Base-by-base conservation (phyloP, 2,113 vertebrate species). In the Sylvietta virens region DNA sequence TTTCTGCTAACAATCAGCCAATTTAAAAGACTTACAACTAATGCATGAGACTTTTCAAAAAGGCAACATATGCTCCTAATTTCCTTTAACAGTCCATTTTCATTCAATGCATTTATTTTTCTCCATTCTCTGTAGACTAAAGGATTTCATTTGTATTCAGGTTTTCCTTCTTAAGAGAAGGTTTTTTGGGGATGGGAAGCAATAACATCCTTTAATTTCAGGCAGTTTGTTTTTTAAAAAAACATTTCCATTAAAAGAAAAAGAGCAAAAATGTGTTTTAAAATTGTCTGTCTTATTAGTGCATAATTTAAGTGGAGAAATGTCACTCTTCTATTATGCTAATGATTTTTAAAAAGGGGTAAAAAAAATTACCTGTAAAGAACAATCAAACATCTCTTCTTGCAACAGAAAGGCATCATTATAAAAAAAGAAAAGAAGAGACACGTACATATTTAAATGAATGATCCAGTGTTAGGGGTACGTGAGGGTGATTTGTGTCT, bases 241-340 rank as follows among this genome's bases (percentile, higher is more conserved):
- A 86, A 87, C 86, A 90, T 61, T 94, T 92, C 77, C 11, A 18
- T 88, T 92, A 85, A 86, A 92, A 85, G 51, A 88, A 70, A 40
- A 92, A 87, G 30, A 82, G 9, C 3, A 62, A 71, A 95, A 91
- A 82, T 21, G 21, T 72, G 67, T 93, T 93, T 81, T 69, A 84
- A 96, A 94, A 77, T 57, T 77, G 33, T 76, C 44, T 88, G 53
- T 78, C 81, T 84, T 94, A 88, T 86, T 91, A 93, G 82, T 72
- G 70, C 81, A 90, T 77, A 81, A 80, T 81, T 95, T 92, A 94
- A 92, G 48, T 56, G 58, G 64, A 93, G 56, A 91, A 94, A 87
- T 96, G 93, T 92, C 95, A 96, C 58, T 97, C 37, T 94, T 94
- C 81, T 93, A 78, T 94, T 96, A 94, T 92, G 84, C 14, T 92